Conservation (phyloP, 2,888 invertebrate species). For the Melikaiella ostensackeni region DNA sequence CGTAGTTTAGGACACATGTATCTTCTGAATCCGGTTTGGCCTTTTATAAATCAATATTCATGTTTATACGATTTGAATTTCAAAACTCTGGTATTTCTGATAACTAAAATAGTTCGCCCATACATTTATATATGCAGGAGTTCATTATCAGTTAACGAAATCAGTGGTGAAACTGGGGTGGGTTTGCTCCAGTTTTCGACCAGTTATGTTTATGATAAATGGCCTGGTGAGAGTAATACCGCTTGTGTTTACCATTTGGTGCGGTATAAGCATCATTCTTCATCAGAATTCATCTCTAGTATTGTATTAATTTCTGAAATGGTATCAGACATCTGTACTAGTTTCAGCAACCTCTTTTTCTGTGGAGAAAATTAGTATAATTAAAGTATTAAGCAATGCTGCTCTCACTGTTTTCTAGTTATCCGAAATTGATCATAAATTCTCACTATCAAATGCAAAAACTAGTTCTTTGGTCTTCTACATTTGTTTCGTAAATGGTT, state of each 20-base stretch:
- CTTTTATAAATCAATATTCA: background rate
- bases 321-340: background rate
- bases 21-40: too few species aligned
- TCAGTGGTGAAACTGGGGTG: background rate
- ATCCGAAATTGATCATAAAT: background rate
- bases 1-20: too few species aligned
- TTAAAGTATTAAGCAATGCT: too few species aligned
- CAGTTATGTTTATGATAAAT: conserved; percentile 18
- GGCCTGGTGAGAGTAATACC: conserved; percentile 3
- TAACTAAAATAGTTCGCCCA: background rate
- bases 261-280: background rate
- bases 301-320: conserved; percentile 6
- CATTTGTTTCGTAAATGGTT: background rate
- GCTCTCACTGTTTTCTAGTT: too few species aligned
- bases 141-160: conserved; percentile 13
- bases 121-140: background rate
- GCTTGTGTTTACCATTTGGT: conserved; percentile 4
- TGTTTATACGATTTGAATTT: background rate
- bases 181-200: conserved; percentile 26
- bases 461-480: background rate
- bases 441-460: background rate
- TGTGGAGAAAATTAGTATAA: background rate
- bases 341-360: background rate
- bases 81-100: background rate
- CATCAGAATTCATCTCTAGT: background rate